Evolutionary conservation across 1,140 invertebrate species (phyloP), one percentile per base, ranked within the genome.

Genomic region (Micrasema minimum): DNA sequence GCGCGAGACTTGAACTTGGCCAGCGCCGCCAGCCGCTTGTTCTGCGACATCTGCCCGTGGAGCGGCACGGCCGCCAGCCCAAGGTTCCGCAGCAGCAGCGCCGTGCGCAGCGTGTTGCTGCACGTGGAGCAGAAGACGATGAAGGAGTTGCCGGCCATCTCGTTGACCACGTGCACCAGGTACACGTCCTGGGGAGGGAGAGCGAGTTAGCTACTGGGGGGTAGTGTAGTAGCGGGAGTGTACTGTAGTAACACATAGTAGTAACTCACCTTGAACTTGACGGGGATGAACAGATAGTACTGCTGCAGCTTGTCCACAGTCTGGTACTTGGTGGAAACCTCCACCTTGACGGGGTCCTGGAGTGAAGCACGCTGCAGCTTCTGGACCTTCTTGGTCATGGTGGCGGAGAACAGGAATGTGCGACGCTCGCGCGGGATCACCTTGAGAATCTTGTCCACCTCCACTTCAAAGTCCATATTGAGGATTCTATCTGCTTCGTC

Each of bases 71-170:
- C 97, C 59, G 92, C 88, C 76, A 97, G 87, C 31, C 97, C 93
- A 61, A 98, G 85, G 77, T 95, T 93, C 26, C 97, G 86, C 35
- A 99, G 83, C 80, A 99, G 85, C 9, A 99, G 82, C 0, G 96
- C 94, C 16, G 92, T 91, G 68, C 95, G 89, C 69, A 98, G 89
- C 0, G 96, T 96, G 77, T 93, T 93, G 64, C 92, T 95, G 80
- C 97, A 99, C 2, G 97, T 99, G 35, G 91, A 89, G 80, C 96
- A 97, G 81, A 99, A 99, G 70, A 99, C 92, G 88, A 99, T 99
- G 77, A 97, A 96, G 72, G 94, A 96, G 80, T 98, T 98, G 14
- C 97, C 97, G 4, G 95, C 90, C 79, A 98, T 83, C 86, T 99
- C 96, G 82, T 99, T 99, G 6, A 99, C 82, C 31, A 99, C 92